These are phyloP conservation scores for Drosophila parvula DNA, from an alignment of 1,140 invertebrate species.

Conservation along the genomic window DNA sequence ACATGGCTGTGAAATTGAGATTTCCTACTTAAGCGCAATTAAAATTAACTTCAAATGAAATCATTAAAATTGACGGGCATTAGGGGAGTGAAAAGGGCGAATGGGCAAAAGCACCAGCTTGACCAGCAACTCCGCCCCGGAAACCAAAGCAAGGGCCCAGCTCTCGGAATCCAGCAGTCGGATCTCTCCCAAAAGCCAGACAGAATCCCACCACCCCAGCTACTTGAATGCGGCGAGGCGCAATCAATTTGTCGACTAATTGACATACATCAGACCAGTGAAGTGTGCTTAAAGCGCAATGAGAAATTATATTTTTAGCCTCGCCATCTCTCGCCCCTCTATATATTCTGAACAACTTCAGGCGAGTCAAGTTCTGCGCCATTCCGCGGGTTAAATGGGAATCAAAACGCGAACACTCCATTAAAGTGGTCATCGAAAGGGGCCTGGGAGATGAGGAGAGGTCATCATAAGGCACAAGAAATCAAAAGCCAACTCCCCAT, in stretches of 20 bases:
- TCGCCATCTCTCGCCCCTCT: constrained; percentile 7
- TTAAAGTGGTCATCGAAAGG: constrained; percentile 45
- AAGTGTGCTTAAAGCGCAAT: constrained; percentile 69
- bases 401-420: constrained; percentile 55
- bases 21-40: constrained; percentile 78
- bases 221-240: constrained; percentile 43
- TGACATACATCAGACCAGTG: constrained; percentile 69
- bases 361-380: constrained; percentile 3
- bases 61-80: constrained; percentile 48
- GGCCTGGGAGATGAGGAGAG: background rate
- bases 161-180: background rate
- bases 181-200: constrained; percentile 18
- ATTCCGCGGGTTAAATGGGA: constrained; percentile 27
- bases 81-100: constrained; percentile 36
- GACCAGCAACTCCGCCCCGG: constrained; percentile 45
- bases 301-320: constrained; percentile 67
- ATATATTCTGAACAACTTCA: constrained; percentile 4
- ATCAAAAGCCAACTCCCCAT: constrained; percentile 41
- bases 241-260: constrained; percentile 78
- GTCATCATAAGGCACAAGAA: constrained; percentile 25
- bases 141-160: constrained; percentile 11
- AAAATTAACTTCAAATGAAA: constrained; percentile 75
- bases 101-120: constrained; percentile 11
- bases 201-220: constrained; percentile 23
- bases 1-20: constrained; percentile 77